Conservation (phyloP, 1,140 invertebrate species). For the Vanessa atalanta region DNA sequence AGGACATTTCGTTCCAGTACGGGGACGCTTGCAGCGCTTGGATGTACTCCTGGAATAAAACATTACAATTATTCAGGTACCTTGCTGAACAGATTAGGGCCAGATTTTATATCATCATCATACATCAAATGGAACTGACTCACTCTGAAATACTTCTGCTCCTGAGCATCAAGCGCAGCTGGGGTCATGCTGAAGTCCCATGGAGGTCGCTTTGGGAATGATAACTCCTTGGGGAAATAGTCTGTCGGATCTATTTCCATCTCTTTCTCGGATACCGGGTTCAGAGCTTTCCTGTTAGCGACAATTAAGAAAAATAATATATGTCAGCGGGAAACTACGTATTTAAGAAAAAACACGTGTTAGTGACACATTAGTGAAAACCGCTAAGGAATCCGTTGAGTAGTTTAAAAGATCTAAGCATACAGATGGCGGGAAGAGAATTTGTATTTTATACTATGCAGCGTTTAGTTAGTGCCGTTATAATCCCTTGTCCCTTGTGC, state of each 20-base stretch:
- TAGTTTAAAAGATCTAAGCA: too few species aligned
- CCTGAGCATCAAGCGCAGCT: slow-evolving; percentile 86
- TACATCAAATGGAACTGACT: too few species aligned
- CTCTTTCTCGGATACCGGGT: slow-evolving; percentile 79
- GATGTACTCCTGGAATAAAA: slow-evolving; percentile 76
- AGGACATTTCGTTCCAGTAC: slow-evolving; percentile 76
- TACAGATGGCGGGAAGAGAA: too few species aligned
- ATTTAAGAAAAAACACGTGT: too few species aligned
- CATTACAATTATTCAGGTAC: neutral
- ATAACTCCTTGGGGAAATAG: slow-evolving; percentile 87
- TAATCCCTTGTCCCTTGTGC: too few species aligned
- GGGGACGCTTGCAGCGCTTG: slow-evolving; percentile 73
- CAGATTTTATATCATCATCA: too few species aligned
- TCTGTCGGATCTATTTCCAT: slow-evolving; percentile 87
- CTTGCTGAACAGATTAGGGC: too few species aligned
- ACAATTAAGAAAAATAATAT: neutral
- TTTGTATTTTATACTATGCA: too few species aligned
- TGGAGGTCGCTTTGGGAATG: slow-evolving; percentile 90
- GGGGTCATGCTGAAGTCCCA: slow-evolving; percentile 89
- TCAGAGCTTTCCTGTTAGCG: slow-evolving; percentile 76
- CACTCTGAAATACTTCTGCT: slow-evolving; percentile 89
- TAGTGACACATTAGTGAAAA: too few species aligned
- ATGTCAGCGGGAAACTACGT: too few species aligned
- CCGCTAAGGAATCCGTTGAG: too few species aligned
- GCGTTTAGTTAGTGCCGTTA: too few species aligned